Evolutionary conservation across 2,888 invertebrate species (phyloP).

Genomic region (Pseudanteris insignis): DNA sequence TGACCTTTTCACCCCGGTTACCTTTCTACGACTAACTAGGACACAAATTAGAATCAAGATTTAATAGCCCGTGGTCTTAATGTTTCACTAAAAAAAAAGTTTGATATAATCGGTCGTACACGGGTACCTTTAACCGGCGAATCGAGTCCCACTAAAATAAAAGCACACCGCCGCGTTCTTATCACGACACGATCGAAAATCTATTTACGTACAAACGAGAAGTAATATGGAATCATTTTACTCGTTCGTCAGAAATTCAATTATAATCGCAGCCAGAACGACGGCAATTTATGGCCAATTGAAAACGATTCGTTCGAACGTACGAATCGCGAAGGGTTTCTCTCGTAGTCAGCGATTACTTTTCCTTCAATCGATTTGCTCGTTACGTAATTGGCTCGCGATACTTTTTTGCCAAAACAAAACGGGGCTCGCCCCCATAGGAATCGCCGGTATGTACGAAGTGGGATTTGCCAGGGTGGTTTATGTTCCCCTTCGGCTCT

Average conservation of each 20-base stretch:
- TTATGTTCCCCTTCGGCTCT: conserved; percentile 9
- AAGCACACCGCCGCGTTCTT: conserved; percentile 1
- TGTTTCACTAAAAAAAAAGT: no score
- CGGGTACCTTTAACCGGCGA: no score
- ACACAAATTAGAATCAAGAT: no score
- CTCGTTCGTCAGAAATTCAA: conserved; percentile 42
- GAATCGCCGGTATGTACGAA: conserved; percentile 17
- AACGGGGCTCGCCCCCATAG: conserved; percentile 4
- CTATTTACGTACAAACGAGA: conserved; percentile 30
- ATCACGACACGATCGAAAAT: conserved; percentile 22
- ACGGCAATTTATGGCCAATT: conserved; percentile 35
- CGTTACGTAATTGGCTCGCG: conserved; percentile 28
- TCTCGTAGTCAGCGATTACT: conserved; percentile 24
- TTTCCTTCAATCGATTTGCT: conserved; percentile 31
- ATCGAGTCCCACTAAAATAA: conserved; percentile 3
- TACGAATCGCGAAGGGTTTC: conserved; percentile 18
- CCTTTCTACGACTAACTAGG: no score
- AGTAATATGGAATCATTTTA: conserved; percentile 15
- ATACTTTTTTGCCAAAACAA: conserved; percentile 14
- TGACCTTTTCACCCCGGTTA: no score
- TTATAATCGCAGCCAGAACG: conserved; percentile 34
- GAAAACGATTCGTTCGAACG: conserved; percentile 10
- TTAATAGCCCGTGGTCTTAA: no score
- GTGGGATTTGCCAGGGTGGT: conserved; percentile 22
- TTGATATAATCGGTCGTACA: no score